A percentile compares a stretch with the other conserved stretches of the same genome.
These are phyloP conservation scores for Clavelina lepadiformis DNA, from an alignment of 23 tunicate species.

Conservation along the genomic window DNA sequence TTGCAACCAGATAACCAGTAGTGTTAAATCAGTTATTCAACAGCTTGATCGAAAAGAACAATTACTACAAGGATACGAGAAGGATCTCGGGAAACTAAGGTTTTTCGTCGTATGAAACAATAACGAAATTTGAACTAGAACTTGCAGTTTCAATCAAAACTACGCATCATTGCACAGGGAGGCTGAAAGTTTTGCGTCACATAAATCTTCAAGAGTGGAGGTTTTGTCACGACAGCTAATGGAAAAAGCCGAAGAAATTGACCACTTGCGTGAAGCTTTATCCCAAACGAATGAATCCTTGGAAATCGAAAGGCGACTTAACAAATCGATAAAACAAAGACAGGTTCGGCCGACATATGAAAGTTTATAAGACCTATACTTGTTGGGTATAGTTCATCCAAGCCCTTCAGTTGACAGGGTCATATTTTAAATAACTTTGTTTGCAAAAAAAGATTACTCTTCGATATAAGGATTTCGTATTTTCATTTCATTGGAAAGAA, in stretches of 20 bases:
- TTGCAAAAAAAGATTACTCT: no score
- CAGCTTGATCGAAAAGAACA: constrained; percentile 86
- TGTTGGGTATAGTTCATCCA: no score
- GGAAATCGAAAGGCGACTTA: constrained; percentile 68
- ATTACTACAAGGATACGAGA: constrained; percentile 80
- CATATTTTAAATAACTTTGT: no score
- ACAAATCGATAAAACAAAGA: constrained; percentile 73
- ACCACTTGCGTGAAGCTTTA: constrained; percentile 74
- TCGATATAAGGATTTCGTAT: no score
- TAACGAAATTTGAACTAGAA: background rate
- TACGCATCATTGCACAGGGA: constrained; percentile 17
- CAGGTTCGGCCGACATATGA: no score
- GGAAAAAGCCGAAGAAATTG: constrained; percentile 63
- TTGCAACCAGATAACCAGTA: constrained; percentile 35
- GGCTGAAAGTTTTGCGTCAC: constrained; percentile 45
- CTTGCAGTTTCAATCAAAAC: background rate
- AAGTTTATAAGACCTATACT: no score
- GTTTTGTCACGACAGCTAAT: constrained; percentile 41
- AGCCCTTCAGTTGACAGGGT: no score
- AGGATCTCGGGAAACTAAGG: constrained; percentile 66
- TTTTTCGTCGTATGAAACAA: background rate
- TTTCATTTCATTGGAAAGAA: no score
- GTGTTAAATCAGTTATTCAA: constrained; percentile 54
- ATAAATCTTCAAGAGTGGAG: constrained; percentile 30
- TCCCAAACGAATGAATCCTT: constrained; percentile 40